Evolutionary conservation across 2,797 vertebrate genomes (phyloP).

Genomic region (Pipistrellus pipistrellus): DNA sequence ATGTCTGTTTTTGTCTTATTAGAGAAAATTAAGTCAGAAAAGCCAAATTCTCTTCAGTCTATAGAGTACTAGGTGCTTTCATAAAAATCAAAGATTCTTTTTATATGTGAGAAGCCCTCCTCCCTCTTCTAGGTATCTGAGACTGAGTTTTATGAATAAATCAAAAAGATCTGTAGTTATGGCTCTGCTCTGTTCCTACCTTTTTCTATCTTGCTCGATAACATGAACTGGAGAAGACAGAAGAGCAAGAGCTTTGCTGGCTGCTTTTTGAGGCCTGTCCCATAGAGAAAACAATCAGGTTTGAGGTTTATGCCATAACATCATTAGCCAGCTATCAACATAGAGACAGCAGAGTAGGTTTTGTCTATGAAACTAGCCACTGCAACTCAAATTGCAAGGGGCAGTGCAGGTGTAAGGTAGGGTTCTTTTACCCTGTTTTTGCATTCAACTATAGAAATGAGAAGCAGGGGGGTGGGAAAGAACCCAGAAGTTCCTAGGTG

Average conservation of each 20-base stretch:
- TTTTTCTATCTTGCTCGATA: not conserved
- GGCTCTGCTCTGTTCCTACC: not conserved
- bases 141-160: not conserved
- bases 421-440: not conserved
- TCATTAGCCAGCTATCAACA: conserved; percentile 63
- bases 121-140: not conserved
- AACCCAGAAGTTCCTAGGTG: not conserved
- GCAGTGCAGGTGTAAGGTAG: not conserved
- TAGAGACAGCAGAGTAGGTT: conserved; percentile 41
- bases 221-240: not conserved
- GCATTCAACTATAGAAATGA: not conserved
- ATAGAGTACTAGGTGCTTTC: not conserved
- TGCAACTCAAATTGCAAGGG: not conserved
- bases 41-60: conserved; percentile 12
- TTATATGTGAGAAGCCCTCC: not conserved
- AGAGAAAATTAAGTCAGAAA: conserved; percentile 26
- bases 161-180: not conserved
- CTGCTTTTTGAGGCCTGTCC: conserved; percentile 18
- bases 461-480: not conserved
- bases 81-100: not conserved
- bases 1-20: conserved; percentile 25
- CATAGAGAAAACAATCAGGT: conserved; percentile 34
- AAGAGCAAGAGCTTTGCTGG: not conserved
- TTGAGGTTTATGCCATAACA: conserved; percentile 57
- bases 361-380: not conserved